Base-by-base conservation (phyloP, 2,888 invertebrate species). In the Scaptodrosophila latifasciaeformis region DNA sequence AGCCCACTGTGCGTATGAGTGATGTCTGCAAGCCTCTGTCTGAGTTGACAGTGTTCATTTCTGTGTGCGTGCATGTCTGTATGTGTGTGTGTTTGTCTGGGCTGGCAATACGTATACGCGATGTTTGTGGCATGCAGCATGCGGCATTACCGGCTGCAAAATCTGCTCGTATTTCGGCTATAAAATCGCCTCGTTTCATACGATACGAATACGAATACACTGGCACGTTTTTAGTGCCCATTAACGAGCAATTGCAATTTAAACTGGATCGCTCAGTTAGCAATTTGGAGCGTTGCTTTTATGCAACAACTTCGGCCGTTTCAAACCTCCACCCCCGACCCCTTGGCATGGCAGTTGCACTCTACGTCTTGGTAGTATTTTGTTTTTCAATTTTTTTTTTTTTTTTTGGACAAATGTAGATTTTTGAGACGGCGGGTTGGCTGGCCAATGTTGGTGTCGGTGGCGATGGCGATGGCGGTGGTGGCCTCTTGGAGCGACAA, bases 231-330 rank as follows among this genome's bases (percentile, higher is more conserved):
- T 79, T 82, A 81, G 84, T 81, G 84, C 79, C 83, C 80, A 83
- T 84, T 83, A 84, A 84, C 82, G 84, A 84, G 79, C 82, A 80
- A 83, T 83, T 82, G 83, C 83, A 83, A 83, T 83, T 83, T 83
- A 83, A 83, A 83, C 84, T 83, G 83, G 84, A 84, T 83, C 82
- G 83, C 79, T 71, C 80, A 72, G 79, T 81, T 78, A 71, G 78
- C 70, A 82, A 81, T 77, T 83, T 81, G 76, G 77, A 82, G 70
- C 75, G 75, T 81, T 80, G 70, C 71, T 68, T 80, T 80, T 80
- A 80, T 81, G 80, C 81, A 81, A 81, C 75, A 67, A 30, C 63
- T 21, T 29, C 37, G 44, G 52, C 2, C n/a, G 24, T 30, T 18
- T 40, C 15, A 12, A n/a, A 18, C 12, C 35, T 13, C 12, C 27